Evolutionary conservation across 2,113 vertebrate species (phyloP), one percentile per base, ranked within the genome.

Genomic region (Oceanodroma tethys): DNA sequence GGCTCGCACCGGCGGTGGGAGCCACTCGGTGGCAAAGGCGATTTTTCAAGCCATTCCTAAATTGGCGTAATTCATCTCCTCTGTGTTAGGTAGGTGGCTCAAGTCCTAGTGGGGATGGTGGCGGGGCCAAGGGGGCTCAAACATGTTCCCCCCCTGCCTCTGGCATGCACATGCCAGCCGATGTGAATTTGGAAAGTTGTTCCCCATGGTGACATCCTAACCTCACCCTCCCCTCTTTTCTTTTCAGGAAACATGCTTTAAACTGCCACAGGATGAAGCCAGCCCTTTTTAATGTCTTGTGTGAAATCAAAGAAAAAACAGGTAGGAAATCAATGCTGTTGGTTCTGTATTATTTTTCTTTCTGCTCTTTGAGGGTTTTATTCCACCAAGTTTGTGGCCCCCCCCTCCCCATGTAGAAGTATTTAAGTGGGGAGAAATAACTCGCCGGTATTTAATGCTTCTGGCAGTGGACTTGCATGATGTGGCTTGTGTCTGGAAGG

Each of bases 221-320:
- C 81, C 92, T 96, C 45, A 86, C 38, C 48, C 30, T 82, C 34
- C 36, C 25, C 47, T 88, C 80, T 97, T 66, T 96, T 97, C 90
- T 96, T 97, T 98, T 96, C 98, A 99, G 99, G 98, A 99, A 99
- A 98, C 99, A 99, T 65, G 99, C 99, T 96, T 98, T 99, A 97
- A 99, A 99, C 98, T 99, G 99, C 98, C 99, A 99, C 98, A 98
- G 99, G 98, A 99, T 99, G 99, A 99, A 99, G 98, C 99, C 99
- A 20, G 99, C 99, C 70, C 99, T 99, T 97, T 99, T 99, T 98
- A 99, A 99, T 92, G 99, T 99, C 93, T 98, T 99, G 97, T 99
- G 99, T 97, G 99, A 99, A 99, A 99, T 99, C 98, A 99, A 99
- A 98, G 99, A 99, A 76, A 99, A 99, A 98, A 99, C 99, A 99